Conservation (phyloP, 2,888 invertebrate genomes). For the Eubasilissa splendida region DNA sequence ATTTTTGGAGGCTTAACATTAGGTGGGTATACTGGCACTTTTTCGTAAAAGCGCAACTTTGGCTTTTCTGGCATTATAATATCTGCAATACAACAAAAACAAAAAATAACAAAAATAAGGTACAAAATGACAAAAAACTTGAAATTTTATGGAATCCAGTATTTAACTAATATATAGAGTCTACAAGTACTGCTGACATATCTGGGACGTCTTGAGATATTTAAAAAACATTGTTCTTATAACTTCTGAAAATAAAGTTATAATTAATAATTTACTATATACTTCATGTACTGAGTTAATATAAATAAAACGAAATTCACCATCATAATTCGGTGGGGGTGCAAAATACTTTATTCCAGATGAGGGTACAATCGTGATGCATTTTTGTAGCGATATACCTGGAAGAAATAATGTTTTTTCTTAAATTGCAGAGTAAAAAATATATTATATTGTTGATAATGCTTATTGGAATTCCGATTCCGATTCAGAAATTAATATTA, state of each 20-base stretch:
- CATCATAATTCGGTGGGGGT: slow-evolving; percentile 78
- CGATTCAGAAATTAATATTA: too few relatives aligned
- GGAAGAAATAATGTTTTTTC: background rate
- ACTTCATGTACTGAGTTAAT: background rate
- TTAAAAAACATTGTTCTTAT: too few relatives aligned
- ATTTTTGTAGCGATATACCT: slow-evolving; percentile 33
- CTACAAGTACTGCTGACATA: too few relatives aligned
- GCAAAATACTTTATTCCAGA: slow-evolving; percentile 80
- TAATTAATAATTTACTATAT: background rate
- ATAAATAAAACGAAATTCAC: slow-evolving; percentile 67
- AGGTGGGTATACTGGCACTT: slow-evolving; percentile 79
- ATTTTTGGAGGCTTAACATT: slow-evolving; percentile 85
- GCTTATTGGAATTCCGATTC: background rate
- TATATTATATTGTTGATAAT: background rate
- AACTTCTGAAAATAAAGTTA: too few relatives aligned
- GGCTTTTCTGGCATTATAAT: slow-evolving; percentile 81
- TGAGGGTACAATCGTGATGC: slow-evolving; percentile 25
- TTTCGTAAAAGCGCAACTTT: slow-evolving; percentile 81
- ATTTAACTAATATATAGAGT: background rate
- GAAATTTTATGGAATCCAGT: background rate
- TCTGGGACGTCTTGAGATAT: too few relatives aligned
- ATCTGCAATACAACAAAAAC: slow-evolving; percentile 69
- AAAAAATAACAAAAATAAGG: background rate
- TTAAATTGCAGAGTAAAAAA: background rate
- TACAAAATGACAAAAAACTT: background rate